A percentile compares a stretch with the other conserved stretches of the same genome.
Conservation (phyloP, 2,888 invertebrate species). For the Lamellibrachia satsuma region DNA sequence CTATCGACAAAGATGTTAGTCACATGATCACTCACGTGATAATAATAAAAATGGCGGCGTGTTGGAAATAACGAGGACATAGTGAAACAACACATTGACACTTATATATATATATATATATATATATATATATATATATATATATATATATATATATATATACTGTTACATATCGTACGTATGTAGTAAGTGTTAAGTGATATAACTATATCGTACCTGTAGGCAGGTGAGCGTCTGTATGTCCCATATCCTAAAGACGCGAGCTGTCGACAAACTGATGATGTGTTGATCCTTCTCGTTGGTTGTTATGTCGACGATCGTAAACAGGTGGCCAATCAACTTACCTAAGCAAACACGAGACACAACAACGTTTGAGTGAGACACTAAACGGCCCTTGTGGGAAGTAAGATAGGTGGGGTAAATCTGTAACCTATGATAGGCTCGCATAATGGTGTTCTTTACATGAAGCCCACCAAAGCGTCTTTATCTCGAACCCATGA, state of each 20-base stretch:
- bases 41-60: neutral
- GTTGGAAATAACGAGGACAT: neutral
- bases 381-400: no score
- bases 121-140: no score
- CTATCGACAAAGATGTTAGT: conserved; percentile 39
- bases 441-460: no score
- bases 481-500: no score
- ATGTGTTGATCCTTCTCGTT: conserved; percentile 64
- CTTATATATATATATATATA: no score
- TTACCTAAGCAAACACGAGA: conserved; percentile 50
- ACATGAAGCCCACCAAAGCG: no score
- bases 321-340: conserved; percentile 63
- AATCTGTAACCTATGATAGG: no score
- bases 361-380: no score
- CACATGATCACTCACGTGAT: neutral
- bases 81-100: no score
- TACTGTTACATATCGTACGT: neutral
- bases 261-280: conserved; percentile 63
- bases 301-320: conserved; percentile 61
- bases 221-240: conserved; percentile 63
- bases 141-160: no score
- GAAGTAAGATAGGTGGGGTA: no score
- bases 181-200: neutral
- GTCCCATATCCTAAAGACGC: conserved; percentile 64
- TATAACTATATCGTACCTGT: conserved; percentile 51